Conservation (phyloP, 2,113 vertebrate species). For the Boulengerochromis microlepis region DNA sequence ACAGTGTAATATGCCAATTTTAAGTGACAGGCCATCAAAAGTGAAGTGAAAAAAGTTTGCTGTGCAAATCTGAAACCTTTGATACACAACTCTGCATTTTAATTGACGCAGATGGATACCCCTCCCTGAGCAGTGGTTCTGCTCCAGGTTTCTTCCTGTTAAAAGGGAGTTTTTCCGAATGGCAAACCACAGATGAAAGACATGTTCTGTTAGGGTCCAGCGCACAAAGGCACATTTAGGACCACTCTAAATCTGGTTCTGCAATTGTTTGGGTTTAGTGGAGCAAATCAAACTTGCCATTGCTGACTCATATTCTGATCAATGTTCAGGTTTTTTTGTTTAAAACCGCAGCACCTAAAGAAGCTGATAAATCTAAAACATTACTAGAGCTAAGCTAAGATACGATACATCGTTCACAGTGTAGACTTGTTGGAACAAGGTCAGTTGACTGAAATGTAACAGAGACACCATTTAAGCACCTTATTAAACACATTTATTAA, state of each 20-base stretch:
- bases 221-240: not conserved
- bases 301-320: not conserved
- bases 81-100: not conserved
- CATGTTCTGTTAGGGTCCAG: not conserved
- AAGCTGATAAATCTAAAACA: not conserved
- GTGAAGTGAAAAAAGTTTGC: not conserved
- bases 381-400: not conserved
- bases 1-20: not conserved
- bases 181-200: not conserved
- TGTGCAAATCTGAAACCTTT: not conserved
- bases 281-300: not conserved
- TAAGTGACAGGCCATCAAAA: not conserved
- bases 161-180: accelerated
- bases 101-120: not conserved
- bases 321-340: not conserved
- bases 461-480: not conserved
- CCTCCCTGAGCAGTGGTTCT: not conserved
- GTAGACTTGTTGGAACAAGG: not conserved
- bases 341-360: not conserved
- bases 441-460: not conserved
- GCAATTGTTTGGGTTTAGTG: not conserved
- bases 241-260: not conserved
- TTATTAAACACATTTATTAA: not conserved
- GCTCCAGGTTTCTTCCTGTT: not conserved
- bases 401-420: not conserved